phyloP scores from a whole-genome alignment of 2,888 invertebrate genomes.

The Drosophila histrio region DNA sequence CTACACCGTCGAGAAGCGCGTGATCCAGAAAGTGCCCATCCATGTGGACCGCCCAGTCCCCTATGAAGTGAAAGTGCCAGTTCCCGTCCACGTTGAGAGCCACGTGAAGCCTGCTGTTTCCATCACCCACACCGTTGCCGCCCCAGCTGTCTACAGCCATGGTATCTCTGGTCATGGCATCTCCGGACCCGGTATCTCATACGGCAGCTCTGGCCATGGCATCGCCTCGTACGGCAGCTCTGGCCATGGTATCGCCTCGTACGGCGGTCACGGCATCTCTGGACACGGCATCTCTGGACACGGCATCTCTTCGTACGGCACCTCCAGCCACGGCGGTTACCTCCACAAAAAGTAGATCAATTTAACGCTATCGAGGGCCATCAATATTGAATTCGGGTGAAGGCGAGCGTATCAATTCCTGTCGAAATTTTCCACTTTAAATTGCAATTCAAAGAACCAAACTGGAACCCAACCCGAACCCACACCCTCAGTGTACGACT shows the following conservation, averaged over 20 bases:
- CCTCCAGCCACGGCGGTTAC: constrained; percentile 59
- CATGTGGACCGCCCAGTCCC: constrained; percentile 89
- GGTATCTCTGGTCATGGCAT: constrained; percentile 44
- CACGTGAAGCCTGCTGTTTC: constrained; percentile 74
- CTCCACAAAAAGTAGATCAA: constrained; percentile 82
- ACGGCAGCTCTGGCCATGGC: constrained; percentile 43
- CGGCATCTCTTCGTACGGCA: constrained; percentile 43
- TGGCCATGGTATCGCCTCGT: constrained; percentile 29
- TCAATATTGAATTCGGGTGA: constrained; percentile 64
- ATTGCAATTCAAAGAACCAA: constrained; percentile 26
- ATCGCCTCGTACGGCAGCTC: constrained; percentile 31
- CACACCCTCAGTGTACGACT: constrained; percentile 74
- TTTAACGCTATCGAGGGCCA: constrained; percentile 67
- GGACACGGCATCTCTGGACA: constrained; percentile 50
- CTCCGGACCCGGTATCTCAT: constrained; percentile 44
- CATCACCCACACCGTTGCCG: constrained; percentile 64
- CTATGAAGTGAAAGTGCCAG: constrained; percentile 89
- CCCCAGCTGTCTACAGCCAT: constrained; percentile 62
- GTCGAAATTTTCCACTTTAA: constrained; percentile 43
- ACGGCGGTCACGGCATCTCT: constrained; percentile 29
- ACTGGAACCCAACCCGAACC: constrained; percentile 45
- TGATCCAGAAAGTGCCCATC: constrained; percentile 86
- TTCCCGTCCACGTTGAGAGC: constrained; percentile 82
- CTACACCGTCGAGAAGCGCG: constrained; percentile 87
- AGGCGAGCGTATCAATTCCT: constrained; percentile 57